Evolutionary conservation across 2,797 vertebrate genomes (phyloP).

Genomic region (Acrossocheilus fasciatus): DNA sequence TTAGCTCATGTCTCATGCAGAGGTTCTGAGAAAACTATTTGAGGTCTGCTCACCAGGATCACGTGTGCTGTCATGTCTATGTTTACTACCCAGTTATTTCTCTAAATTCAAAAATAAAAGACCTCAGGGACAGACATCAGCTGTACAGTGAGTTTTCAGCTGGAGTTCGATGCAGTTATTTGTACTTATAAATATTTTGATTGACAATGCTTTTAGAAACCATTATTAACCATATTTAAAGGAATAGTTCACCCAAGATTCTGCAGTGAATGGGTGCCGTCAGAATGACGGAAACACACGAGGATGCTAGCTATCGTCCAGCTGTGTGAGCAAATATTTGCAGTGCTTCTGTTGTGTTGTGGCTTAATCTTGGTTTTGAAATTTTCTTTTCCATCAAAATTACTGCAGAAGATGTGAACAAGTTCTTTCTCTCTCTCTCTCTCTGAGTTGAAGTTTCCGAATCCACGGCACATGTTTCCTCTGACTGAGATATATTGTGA

Average conservation of each 20-base stretch:
- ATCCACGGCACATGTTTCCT: background rate
- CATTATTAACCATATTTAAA: background rate
- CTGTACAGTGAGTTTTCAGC: background rate
- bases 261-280: background rate
- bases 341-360: background rate
- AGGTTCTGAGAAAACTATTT: background rate
- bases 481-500: slow-evolving; percentile 46
- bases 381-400: background rate
- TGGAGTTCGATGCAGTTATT: background rate
- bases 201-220: background rate
- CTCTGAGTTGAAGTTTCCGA: slow-evolving; percentile 14
- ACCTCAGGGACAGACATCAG: background rate
- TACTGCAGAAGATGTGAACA: background rate
- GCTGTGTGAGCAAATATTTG: background rate
- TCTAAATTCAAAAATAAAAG: background rate
- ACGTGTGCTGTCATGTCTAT: background rate
- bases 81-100: background rate
- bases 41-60: background rate
- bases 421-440: background rate
- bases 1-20: background rate
- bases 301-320: background rate
- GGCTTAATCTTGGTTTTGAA: background rate
- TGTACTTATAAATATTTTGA: too few relatives aligned
- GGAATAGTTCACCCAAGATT: background rate
- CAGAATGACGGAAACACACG: background rate